Conservation (phyloP, 2,797 vertebrate species). For the Peromyscus eremicus region DNA sequence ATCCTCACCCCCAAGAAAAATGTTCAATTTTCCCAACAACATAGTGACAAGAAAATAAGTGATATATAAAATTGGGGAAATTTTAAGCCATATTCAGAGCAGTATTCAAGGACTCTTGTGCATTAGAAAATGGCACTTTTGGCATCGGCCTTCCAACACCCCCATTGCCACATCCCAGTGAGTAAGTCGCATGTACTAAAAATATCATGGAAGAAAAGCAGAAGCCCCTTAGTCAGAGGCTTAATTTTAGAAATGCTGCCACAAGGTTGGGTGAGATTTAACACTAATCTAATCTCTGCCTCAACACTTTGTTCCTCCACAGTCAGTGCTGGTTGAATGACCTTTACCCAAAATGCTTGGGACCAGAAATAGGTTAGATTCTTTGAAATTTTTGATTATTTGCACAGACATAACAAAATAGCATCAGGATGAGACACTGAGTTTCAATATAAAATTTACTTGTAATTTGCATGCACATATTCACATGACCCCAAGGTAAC, state of each 20-base stretch:
- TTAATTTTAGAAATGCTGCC: constrained; percentile 31
- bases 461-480: neutral
- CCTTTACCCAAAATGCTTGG: neutral
- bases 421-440: neutral
- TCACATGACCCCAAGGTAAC: neutral
- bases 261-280: neutral
- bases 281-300: neutral
- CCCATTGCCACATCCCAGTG: neutral
- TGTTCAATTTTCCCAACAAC: neutral
- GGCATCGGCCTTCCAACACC: neutral
- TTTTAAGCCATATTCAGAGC: neutral
- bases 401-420: neutral
- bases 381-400: neutral
- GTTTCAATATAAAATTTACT: neutral
- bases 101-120: neutral
- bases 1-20: neutral
- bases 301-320: neutral
- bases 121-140: neutral
- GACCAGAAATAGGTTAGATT: neutral
- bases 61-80: neutral
- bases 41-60: neutral
- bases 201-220: neutral
- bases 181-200: neutral
- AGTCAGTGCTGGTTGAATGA: neutral
- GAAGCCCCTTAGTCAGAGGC: neutral